Evolutionary conservation across 1,140 invertebrate species (phyloP), one percentile per base, ranked within the genome.

Genomic region (Diabrotica virgifera): DNA sequence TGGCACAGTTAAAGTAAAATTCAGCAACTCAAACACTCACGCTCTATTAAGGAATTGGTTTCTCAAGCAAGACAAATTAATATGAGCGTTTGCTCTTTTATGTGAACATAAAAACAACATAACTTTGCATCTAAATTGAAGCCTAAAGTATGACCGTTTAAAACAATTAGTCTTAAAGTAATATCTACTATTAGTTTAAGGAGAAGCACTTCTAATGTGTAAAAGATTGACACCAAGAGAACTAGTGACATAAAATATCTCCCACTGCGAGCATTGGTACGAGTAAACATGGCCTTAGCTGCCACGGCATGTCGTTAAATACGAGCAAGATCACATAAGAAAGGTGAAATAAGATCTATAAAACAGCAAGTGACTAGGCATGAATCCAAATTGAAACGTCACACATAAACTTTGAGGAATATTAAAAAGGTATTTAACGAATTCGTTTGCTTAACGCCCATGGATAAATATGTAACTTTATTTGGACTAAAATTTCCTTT

Each of bases 331-430:
- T 73, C 73, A 70, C 70, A 73, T 74, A 76, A 76, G 69, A 74
- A 73, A 71, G 70, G 74, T 76, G 74, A 76, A 74, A 76, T 76
- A 76, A 70, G 67, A 60, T 65, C 71, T 67, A 76, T 76, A 76
- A 76, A 76, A 76, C 74, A 76, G 74, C 74, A 70, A 73, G 74
- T 74, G 73, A 75, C 73, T 75, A 71, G 64, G 69, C 73, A 74
- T 73, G 72, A 71, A 73, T 67, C 69, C 68, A 74, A 74, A 76
- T 76, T 76, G 74, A 76, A 76, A 76, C 66, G 74, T 76, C 70
- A 71, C 70, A 64, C 59, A 71, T 60, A 59, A 62, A 68, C 60
- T 71, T 71, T 66, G 62, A 65, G 66, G 53, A 67, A 65, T 36
- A 62, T 62, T 52, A 53, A 62, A 36, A 14, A 38, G 4, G 12